Base-by-base conservation (phyloP, 2,797 vertebrate species). In the Coregonus ussuriensis region DNA sequence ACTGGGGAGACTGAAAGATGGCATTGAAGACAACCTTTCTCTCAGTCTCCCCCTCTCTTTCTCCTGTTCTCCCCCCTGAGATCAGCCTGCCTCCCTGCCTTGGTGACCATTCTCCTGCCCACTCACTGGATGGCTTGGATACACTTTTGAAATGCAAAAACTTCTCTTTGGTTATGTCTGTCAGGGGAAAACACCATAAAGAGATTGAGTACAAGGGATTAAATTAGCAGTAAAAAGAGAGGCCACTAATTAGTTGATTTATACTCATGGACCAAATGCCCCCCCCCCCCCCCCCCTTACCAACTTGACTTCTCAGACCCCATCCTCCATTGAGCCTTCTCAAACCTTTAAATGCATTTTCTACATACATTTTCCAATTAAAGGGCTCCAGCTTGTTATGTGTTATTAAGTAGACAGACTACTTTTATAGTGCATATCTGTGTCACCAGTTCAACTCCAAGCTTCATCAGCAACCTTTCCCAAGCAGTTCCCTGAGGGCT, bases 111-210 rank as follows among this genome's bases (percentile, higher is more conserved):
- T 92, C 90, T 92, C 88, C 93, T 89, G 85, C 84, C 86, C 81
- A 76, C 83, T 83, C 81, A 85, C 65, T 90, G 91, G 85, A 84
- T 89, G 87, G 88, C 88, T 88, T 91, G 90, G 92, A 76, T 83
- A 86, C 88, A 91, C 92, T 92, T 94, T 94, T 93, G 90, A 95
- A 94, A 95, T 94, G 93, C 93, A 91, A 93, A 94, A 92, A 87
- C 85, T 89, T 78, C 82, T 79, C 88, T 90, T 93, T 93, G 83
- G 89, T 90, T 82, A 84, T 85, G 86, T 90, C 84, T 85, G 87
- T 88, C 84, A 83, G 85, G 83, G 83, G 83, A 91, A 91, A 91
- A 87, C 69, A 74, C 85, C 89, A 92, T 85, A 88, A 93, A 92
- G 86, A 87, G 86, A 78, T 77, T 87, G 82, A 81, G 85, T 89